phyloP scores from a whole-genome alignment of 2,888 invertebrate genomes.

The Tenthredo notha region DNA sequence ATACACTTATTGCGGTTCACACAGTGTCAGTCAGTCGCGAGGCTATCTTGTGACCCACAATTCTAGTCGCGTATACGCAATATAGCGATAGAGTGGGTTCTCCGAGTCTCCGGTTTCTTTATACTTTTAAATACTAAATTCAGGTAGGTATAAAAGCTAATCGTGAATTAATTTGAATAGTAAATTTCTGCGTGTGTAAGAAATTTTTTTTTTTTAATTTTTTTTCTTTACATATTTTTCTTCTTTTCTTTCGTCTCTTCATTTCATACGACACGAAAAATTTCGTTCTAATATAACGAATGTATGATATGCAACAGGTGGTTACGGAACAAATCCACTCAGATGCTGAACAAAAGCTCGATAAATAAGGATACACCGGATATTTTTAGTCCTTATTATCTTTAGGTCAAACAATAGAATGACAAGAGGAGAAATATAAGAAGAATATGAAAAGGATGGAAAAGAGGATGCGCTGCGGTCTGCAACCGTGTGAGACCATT shows the following conservation, averaged over 20 bases:
- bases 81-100: not conserved
- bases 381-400: not conserved
- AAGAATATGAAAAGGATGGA: constrained; percentile 1
- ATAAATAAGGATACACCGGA: not conserved
- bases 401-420: not conserved
- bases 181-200: not conserved
- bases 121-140: not conserved
- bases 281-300: not conserved
- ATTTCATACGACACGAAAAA: not conserved
- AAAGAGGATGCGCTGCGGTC: constrained; percentile 53
- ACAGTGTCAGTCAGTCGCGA: not conserved
- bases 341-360: not conserved
- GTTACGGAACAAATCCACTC: not conserved
- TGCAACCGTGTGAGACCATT: constrained; percentile 44
- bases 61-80: constrained; percentile 30
- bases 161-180: not conserved
- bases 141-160: not conserved
- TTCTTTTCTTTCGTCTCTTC: not conserved
- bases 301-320: not conserved
- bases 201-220: not conserved
- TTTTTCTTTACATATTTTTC: not conserved
- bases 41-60: constrained; percentile 19
- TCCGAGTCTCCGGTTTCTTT: not conserved
- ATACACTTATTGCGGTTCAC: constrained; percentile 4
- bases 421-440: not conserved